These are phyloP conservation scores for Solenopsis fugax DNA, from an alignment of 1,140 invertebrate species.

Conservation along the genomic window DNA sequence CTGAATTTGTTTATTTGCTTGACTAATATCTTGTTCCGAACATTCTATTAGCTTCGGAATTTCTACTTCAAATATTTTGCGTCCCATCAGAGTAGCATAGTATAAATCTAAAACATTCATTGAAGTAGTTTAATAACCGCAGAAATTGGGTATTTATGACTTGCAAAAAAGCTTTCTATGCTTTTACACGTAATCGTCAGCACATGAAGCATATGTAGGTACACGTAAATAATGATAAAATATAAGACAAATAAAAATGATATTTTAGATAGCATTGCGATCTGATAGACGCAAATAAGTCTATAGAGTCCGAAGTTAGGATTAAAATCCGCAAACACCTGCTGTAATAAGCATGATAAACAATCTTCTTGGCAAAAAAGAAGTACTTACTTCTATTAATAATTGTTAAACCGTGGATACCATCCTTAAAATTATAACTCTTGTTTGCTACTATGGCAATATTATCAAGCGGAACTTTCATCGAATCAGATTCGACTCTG, in stretches of 20 bases:
- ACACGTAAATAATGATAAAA: background rate
- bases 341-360: background rate
- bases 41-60: constrained; percentile 1
- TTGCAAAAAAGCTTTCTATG: too few species aligned
- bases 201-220: too few species aligned
- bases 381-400: background rate
- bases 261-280: background rate
- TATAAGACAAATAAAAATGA: background rate
- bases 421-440: background rate
- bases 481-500: constrained; percentile 27
- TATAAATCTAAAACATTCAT: constrained; percentile 32
- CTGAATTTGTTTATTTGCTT: background rate
- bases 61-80: background rate
- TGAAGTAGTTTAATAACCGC: background rate
- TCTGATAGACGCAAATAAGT: background rate
- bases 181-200: background rate
- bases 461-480: background rate
- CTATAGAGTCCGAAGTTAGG: background rate
- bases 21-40: background rate
- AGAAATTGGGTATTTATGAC: background rate
- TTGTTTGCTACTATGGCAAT: background rate
- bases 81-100: background rate
- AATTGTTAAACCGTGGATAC: background rate
- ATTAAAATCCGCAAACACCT: background rate
- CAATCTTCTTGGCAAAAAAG: background rate